phyloP scores from a whole-genome alignment of 2,113 vertebrate genomes.

The Clarias magur region DNA sequence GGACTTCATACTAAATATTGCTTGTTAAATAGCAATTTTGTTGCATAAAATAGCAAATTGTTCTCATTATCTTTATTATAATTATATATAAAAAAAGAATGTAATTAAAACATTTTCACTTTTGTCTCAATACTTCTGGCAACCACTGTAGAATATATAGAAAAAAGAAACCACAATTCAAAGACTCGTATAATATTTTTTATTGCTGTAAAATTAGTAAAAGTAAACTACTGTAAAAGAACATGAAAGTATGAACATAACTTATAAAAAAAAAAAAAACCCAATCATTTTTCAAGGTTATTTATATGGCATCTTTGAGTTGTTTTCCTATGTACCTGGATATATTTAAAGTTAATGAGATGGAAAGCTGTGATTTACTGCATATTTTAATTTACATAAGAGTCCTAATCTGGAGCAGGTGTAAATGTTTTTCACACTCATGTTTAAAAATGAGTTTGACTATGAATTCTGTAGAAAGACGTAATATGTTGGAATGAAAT shows the following conservation, averaged over 20 bases:
- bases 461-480: constrained; percentile 2
- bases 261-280: not conserved
- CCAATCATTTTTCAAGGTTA: not conserved
- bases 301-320: not conserved
- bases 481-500: constrained; percentile 1
- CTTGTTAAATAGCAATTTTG: too few species aligned
- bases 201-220: not conserved
- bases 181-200: not conserved
- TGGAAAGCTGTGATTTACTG: constrained; percentile 20
- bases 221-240: not conserved
- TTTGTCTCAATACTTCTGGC: too few species aligned
- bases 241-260: not conserved
- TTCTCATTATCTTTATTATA: too few species aligned
- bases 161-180: not conserved
- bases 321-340: constrained; percentile 1
- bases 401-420: constrained; percentile 30
- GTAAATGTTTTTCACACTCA: constrained; percentile 24
- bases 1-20: too few species aligned
- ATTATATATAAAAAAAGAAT: too few species aligned
- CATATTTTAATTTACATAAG: constrained; percentile 37
- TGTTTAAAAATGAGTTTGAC: constrained; percentile 26
- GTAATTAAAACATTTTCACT: not conserved
- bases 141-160: too few species aligned
- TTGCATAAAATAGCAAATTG: too few species aligned
- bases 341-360: constrained; percentile 27